Conservation (phyloP, 1,140 invertebrate genomes). For the Nebria ingens region DNA sequence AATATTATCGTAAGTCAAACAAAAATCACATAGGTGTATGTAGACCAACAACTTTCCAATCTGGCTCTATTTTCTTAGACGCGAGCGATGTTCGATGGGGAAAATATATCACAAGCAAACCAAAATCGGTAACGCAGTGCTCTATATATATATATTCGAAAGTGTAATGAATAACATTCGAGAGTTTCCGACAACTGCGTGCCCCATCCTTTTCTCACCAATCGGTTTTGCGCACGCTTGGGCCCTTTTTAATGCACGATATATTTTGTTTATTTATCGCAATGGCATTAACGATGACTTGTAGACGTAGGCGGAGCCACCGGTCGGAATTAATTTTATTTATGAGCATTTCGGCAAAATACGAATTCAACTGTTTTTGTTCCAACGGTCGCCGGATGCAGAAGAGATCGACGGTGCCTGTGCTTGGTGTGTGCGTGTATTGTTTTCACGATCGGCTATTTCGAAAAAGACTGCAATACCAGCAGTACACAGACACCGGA, state of each 20-base stretch:
- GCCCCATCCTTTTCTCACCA: too few species aligned
- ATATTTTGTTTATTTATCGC: slow-evolving; percentile 9
- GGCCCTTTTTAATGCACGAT: slow-evolving; percentile 1
- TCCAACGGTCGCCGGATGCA: neutral
- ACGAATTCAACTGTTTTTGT: neutral
- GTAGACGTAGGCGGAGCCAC: neutral
- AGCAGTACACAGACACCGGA: neutral
- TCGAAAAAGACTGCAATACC: neutral
- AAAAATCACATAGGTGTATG: too few species aligned
- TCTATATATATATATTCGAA: too few species aligned
- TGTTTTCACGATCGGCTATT: neutral
- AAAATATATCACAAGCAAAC: too few species aligned
- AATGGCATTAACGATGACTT: slow-evolving; percentile 1
- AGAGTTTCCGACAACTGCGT: too few species aligned
- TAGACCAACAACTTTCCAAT: too few species aligned
- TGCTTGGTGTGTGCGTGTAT: neutral
- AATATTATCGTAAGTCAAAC: too few species aligned
- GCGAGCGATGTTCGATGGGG: too few species aligned
- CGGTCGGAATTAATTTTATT: slow-evolving; percentile 5
- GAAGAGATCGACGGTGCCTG: neutral
- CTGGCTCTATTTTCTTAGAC: too few species aligned
- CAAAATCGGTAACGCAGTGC: too few species aligned
- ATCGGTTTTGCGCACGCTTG: too few species aligned
- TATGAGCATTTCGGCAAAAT: neutral
- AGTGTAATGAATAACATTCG: too few species aligned